Percentiles rank a stretch among this genome's conserved stretches.
Evolutionary conservation across 2,797 vertebrate genomes (phyloP).

Genomic region (Pterois miles): DNA sequence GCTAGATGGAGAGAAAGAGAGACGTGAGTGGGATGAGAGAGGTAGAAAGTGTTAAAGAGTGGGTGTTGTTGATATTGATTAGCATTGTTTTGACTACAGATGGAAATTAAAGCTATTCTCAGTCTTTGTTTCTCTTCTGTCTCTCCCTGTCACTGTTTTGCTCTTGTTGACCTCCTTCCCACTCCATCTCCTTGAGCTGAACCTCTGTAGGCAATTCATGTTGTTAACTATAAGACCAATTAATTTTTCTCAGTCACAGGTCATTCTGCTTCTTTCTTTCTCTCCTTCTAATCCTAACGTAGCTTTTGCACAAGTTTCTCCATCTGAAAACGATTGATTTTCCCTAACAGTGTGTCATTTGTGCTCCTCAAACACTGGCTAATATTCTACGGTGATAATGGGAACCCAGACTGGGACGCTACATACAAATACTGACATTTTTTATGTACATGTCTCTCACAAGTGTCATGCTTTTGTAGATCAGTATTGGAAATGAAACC

Average conservation of each 20-base stretch:
- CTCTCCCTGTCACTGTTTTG: conserved; percentile 23
- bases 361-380: conserved; percentile 34
- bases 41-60: conserved; percentile 30
- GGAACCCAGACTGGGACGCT: conserved; percentile 19
- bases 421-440: background rate
- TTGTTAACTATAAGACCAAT: conserved; percentile 50
- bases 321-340: conserved; percentile 60
- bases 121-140: conserved; percentile 34
- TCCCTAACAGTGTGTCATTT: conserved; percentile 43
- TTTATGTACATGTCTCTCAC: conserved; percentile 36
- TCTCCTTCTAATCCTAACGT: conserved; percentile 23
- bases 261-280: conserved; percentile 33
- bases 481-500: conserved; percentile 63
- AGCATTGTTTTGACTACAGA: conserved; percentile 53
- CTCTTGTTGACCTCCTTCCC: conserved; percentile 55
- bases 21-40: conserved; percentile 6
- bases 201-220: conserved; percentile 41
- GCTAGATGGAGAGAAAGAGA: conserved; percentile 5
- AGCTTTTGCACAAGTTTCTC: conserved; percentile 38
- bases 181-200: conserved; percentile 43
- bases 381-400: conserved; percentile 34
- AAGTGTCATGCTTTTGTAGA: conserved; percentile 46
- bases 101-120: conserved; percentile 53
- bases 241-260: conserved; percentile 59
- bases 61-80: conserved; percentile 57